phyloP scores from a whole-genome alignment of 2,888 invertebrate species.

The Drosophila subquinaria region DNA sequence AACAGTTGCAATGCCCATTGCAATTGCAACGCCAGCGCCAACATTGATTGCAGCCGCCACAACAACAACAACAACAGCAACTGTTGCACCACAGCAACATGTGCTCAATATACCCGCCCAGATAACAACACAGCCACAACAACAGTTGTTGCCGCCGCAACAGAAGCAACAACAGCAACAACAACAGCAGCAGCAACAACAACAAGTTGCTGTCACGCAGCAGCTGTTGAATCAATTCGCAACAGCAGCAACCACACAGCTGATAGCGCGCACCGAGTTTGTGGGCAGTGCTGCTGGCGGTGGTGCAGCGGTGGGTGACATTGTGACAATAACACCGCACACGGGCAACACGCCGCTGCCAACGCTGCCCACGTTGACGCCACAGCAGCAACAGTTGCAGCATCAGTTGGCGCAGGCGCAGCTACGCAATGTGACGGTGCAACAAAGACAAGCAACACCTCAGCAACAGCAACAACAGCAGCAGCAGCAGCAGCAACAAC shows the following conservation, averaged over 20 bases:
- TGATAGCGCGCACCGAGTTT: conserved; percentile 65
- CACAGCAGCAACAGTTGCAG: conserved; percentile 75
- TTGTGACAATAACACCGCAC: conserved; percentile 69
- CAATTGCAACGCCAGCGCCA: conserved; percentile 25
- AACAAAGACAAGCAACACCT: conserved; percentile 70
- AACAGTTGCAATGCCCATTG: conserved; percentile 3
- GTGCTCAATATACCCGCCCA: conserved; percentile 41
- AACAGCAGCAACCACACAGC: conserved; percentile 49
- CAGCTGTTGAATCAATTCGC: conserved; percentile 64
- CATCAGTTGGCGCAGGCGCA: conserved; percentile 76
- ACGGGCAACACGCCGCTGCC: conserved; percentile 67
- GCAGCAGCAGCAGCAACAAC: conserved; percentile 54
- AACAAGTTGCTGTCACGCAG: conserved; percentile 48
- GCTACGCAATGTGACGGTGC: conserved; percentile 78
- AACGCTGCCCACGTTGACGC: conserved; percentile 63
- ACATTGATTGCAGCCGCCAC: conserved; percentile 19
- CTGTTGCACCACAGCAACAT: conserved; percentile 61
- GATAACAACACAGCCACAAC: conserved; percentile 32
- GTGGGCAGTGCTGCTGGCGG: conserved; percentile 43
- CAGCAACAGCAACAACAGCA: conserved; percentile 64
- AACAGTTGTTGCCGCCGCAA: conserved; percentile 40
- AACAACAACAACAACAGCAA: conserved; percentile 31
- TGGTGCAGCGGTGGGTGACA: conserved; percentile 66
- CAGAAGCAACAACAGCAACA: conserved; percentile 51
- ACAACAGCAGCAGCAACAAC: conserved; percentile 43